These are phyloP conservation scores for Malachius bipustulatus DNA, from an alignment of 2,888 invertebrate genomes.

Conservation along the genomic window DNA sequence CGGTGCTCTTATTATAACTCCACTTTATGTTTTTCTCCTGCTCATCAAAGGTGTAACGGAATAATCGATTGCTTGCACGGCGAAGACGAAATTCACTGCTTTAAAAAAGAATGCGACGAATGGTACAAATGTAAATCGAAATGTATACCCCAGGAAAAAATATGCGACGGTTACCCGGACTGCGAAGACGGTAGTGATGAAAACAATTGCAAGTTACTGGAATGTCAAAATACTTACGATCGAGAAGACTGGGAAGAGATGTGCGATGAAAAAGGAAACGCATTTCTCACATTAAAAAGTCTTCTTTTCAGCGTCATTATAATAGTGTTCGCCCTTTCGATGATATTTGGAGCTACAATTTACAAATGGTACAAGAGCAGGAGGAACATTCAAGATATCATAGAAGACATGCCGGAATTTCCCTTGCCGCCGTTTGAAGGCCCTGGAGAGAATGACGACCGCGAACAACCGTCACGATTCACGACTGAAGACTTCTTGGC, in stretches of 20 bases:
- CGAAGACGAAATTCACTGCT: conserved; percentile 20
- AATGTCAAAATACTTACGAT: conserved; percentile 17
- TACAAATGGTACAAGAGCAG: conserved; percentile 19
- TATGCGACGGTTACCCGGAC: conserved; percentile 20
- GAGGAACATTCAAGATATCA: conserved; percentile 16
- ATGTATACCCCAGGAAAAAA: conserved; percentile 18
- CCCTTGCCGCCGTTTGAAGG: conserved; percentile 21
- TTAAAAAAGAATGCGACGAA: conserved; percentile 11
- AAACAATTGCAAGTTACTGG: conserved; percentile 17
- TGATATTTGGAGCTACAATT: conserved; percentile 14
- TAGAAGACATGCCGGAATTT: conserved; percentile 23
- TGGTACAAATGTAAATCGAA: conserved; percentile 17
- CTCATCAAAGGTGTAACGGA: conserved; percentile 17
- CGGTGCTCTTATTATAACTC: conserved; percentile 13
- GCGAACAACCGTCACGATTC: conserved; percentile 15
- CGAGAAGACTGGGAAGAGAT: conserved; percentile 20
- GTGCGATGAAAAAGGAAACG: conserved; percentile 22
- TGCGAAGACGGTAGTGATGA: conserved; percentile 23
- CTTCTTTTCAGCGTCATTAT: background rate
- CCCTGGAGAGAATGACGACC: conserved; percentile 15
- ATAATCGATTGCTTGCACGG: conserved; percentile 18
- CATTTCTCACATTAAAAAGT: conserved; percentile 6
- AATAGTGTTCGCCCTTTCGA: conserved; percentile 5
- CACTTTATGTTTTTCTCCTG: conserved; percentile 14
- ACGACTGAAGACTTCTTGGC: conserved; percentile 17